A percentile compares a stretch with the other conserved stretches of the same genome.
These are phyloP conservation scores for Actinernus sp. DNA, from an alignment of 92 coral and sea anemone genomes.

Conservation along the genomic window DNA sequence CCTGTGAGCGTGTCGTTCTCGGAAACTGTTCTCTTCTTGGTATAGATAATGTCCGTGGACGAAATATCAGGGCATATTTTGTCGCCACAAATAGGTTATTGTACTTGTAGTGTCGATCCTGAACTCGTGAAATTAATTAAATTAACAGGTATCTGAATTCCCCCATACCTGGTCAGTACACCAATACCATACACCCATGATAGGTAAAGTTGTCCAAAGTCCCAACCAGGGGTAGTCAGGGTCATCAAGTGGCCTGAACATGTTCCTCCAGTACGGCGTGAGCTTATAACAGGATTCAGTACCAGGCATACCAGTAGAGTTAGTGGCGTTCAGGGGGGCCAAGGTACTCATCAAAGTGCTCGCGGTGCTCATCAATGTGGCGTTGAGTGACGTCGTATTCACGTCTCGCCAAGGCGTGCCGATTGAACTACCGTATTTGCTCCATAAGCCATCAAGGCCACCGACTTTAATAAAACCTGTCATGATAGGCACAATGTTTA, in stretches of 20 bases:
- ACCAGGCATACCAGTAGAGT: background rate
- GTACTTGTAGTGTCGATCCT: too few species aligned
- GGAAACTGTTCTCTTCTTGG: too few species aligned
- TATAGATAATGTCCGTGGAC: too few species aligned
- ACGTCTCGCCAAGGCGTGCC: conserved; percentile 25
- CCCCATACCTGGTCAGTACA: conserved; percentile 96
- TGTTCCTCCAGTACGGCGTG: conserved; percentile 92
- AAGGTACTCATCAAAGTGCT: background rate
- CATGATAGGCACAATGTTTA: too few species aligned
- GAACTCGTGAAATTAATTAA: too few species aligned
- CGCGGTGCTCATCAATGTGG: background rate
- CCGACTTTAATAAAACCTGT: conserved; percentile 70
- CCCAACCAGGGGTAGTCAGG: conserved; percentile 99
- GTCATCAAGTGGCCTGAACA: conserved; percentile 94
- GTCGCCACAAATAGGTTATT: too few species aligned
- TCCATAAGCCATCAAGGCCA: conserved; percentile 68
- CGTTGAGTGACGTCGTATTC: conserved; percentile 2
- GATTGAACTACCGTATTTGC: conserved; percentile 37
- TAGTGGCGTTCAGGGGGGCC: background rate
- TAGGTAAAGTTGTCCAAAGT: conserved; percentile 88
- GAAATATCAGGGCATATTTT: too few species aligned
- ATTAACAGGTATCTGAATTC: too few species aligned
- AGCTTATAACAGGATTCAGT: conserved; percentile 56
- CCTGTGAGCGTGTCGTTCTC: too few species aligned
- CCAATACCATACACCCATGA: conserved; percentile 96